Evolutionary conservation across 1,140 invertebrate species (phyloP), one percentile per base, ranked within the genome.

Genomic region (Conopomorpha cramerella): DNA sequence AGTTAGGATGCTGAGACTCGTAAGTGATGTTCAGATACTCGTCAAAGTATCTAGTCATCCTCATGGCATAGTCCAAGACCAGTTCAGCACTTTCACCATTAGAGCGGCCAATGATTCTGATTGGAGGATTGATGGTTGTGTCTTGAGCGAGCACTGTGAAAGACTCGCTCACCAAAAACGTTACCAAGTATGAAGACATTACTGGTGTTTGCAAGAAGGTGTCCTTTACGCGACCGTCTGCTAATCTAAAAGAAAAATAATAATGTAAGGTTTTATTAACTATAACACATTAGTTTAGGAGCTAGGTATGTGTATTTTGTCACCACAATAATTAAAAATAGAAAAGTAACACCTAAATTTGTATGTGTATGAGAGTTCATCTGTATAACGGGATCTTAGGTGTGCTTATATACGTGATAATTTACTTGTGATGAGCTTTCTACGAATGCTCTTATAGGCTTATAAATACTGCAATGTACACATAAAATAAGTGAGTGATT

Each of bases 121-220:
- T 49, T 25, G 65, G 41, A 18, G 67, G 67, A 28, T 33, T 43
- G 16, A 63, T 59, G 0, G 57, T 46, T 2, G 31, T 51, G 17
- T 72, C 49, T 30, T 62, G 40, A 17, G 67, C 67, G 6, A 74
- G 63, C 0, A 70, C 58, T 39, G 44, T 25, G 32, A 76, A 72
- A 1, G 53, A 47, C 34, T 76, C 70, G 34, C 67, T 72, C 3
- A 76, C 51, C 14, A 89, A 81, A 55, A 93, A 90, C 0, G 91
- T 91, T 0, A 94, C 79, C 1, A 94, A 64, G 45, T 95, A 95
- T 0, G 91, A 89, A 1, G 91, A 91, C 91, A 95, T 95, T 8
- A 67, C 68, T 0, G 91, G 85, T 2, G 87, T 88, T 3, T 39
- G 28, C 3, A 40, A 38, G 34, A 73, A 76, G 13, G 61, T 51